A percentile compares a stretch with the other conserved stretches of the same genome.
These are phyloP conservation scores for Rousettus leschenaultii DNA, from an alignment of 2,113 vertebrate genomes.

Conservation along the genomic window DNA sequence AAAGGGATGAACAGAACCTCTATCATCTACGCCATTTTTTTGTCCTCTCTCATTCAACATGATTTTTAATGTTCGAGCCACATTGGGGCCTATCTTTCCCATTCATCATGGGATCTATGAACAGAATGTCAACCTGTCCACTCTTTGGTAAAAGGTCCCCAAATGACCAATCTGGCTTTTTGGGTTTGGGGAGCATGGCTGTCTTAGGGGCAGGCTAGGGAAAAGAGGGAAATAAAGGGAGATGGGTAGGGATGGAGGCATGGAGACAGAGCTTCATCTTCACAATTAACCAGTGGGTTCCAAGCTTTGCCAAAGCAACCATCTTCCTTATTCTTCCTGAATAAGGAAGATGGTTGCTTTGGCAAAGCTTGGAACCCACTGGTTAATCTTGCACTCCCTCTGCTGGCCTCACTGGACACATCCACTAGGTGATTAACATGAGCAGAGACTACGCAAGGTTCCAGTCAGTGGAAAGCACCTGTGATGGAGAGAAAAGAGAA, in stretches of 20 bases:
- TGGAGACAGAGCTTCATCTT: background rate
- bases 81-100: background rate
- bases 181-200: background rate
- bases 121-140: background rate
- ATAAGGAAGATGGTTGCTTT: background rate
- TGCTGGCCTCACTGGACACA: background rate
- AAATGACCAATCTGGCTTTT: background rate
- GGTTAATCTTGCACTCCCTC: slow-evolving; percentile 46
- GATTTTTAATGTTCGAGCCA: background rate
- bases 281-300: background rate
- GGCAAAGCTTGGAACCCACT: background rate
- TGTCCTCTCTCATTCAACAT: too few relatives aligned
- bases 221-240: background rate
- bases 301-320: background rate
- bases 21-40: too few relatives aligned
- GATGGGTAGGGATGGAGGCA: fast-evolving
- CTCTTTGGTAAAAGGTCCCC: background rate
- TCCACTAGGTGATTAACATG: fast-evolving
- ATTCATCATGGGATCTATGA: background rate
- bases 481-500: background rate
- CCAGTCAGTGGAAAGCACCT: background rate
- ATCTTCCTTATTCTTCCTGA: fast-evolving
- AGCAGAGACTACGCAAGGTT: fast-evolving
- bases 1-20: too few relatives aligned
- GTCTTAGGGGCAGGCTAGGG: background rate